Conservation (phyloP, 2,113 vertebrate genomes). For the Laticauda colubrina region DNA sequence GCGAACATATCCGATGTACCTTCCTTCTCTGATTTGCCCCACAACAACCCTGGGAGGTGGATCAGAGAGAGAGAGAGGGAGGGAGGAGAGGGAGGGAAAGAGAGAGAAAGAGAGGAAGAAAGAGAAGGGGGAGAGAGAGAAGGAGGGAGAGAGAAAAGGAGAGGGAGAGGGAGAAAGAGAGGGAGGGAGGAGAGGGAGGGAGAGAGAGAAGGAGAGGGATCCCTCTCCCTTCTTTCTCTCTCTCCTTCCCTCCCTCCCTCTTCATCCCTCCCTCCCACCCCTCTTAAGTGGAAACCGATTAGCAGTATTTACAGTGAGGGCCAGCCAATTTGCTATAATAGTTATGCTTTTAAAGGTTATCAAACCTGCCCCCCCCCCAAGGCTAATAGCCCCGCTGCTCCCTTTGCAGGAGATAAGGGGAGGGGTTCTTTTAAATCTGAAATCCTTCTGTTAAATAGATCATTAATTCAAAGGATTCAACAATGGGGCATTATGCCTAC, state of each 20-base stretch:
- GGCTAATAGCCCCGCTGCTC: neutral
- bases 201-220: too few species aligned
- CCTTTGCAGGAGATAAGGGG: neutral
- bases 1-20: neutral
- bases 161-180: too few species aligned
- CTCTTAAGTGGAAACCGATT: slow-evolving; percentile 19
- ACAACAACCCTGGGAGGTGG: neutral
- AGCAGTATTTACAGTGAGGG: slow-evolving; percentile 32
- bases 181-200: too few species aligned
- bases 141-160: too few species aligned
- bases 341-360: slow-evolving; percentile 31
- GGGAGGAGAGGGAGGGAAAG: too few species aligned
- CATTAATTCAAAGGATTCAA: neutral
- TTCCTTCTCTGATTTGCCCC: neutral
- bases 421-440: neutral
- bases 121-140: too few species aligned
- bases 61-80: neutral
- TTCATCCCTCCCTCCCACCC: neutral
- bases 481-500: neutral
- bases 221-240: neutral
- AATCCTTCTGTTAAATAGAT: neutral
- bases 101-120: too few species aligned
- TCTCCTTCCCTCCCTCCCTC: neutral
- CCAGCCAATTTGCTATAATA: slow-evolving; percentile 42
- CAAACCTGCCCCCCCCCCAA: neutral